phyloP scores from a whole-genome alignment of 2,113 vertebrate species.

The Crotalus helleri region DNA sequence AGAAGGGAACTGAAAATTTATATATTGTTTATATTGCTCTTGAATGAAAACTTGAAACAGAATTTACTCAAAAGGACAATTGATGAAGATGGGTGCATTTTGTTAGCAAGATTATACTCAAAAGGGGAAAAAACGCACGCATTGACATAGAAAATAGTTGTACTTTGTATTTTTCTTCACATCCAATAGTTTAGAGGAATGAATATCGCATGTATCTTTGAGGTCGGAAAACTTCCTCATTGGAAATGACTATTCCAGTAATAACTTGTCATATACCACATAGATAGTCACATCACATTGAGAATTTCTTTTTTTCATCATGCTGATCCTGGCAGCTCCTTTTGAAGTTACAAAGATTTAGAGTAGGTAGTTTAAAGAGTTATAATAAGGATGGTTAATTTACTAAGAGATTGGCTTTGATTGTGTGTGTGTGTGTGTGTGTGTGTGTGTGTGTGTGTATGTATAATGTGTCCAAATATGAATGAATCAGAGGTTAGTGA shows the following conservation, averaged over 20 bases:
- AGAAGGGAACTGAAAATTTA: constrained; percentile 33
- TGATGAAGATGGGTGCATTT: constrained; percentile 39
- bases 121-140: neutral
- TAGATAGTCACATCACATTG: neutral
- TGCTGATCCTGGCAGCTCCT: neutral
- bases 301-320: neutral
- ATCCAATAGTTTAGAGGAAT: neutral
- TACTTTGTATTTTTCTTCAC: neutral
- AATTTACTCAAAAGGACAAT: constrained; percentile 45
- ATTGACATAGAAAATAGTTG: constrained; percentile 49
- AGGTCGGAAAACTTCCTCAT: neutral
- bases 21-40: constrained; percentile 42
- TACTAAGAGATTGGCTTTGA: neutral
- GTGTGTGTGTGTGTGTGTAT: neutral
- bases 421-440: neutral
- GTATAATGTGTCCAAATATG: neutral
- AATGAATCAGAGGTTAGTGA: neutral
- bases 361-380: neutral
- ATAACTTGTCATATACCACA: neutral
- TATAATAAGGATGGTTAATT: too few relatives aligned
- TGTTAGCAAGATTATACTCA: neutral
- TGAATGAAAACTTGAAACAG: constrained; percentile 51
- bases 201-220: neutral
- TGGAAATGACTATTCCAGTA: neutral
- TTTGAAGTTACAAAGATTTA: neutral